A percentile compares a stretch with the other conserved stretches of the same genome.
Evolutionary conservation across 2,113 vertebrate species (phyloP).

Genomic region (Camelus bactrianus): DNA sequence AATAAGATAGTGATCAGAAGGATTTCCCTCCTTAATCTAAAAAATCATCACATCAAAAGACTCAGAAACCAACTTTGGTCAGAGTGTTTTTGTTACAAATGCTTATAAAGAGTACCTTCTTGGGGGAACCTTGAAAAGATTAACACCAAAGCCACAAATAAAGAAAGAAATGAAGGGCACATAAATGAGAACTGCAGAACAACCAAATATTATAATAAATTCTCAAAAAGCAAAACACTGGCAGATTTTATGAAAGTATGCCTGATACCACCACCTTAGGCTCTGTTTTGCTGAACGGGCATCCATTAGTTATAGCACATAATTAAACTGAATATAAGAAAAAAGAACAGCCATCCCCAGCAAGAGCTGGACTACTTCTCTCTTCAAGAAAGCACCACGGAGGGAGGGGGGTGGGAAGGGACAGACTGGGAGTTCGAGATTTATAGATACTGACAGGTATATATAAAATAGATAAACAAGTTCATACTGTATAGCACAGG

Average conservation of each 20-base stretch:
- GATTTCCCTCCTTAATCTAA: not conserved
- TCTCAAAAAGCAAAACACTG: not conserved
- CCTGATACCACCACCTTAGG: not conserved
- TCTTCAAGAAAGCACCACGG: not conserved
- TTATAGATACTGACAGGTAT: no score
- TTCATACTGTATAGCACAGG: no score
- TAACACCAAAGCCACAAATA: not conserved
- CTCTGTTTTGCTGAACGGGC: not conserved
- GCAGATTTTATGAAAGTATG: not conserved
- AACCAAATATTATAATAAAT: not conserved
- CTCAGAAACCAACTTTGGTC: not conserved
- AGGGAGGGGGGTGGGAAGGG: no score
- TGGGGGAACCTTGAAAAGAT: not conserved
- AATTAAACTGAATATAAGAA: conserved; percentile 35
- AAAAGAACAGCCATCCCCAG: not conserved
- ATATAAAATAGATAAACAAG: no score
- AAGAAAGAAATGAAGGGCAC: not conserved
- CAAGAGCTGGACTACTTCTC: not conserved
- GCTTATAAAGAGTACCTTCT: conserved; percentile 22
- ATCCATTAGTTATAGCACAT: not conserved
- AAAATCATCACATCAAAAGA: conserved; percentile 32
- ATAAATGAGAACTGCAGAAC: not conserved
- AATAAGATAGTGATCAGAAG: not conserved
- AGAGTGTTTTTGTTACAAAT: conserved; percentile 38
- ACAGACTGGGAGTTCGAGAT: no score